Evolutionary conservation across 2,113 vertebrate genomes (phyloP).

Genomic region (Pygoscelis adeliae): DNA sequence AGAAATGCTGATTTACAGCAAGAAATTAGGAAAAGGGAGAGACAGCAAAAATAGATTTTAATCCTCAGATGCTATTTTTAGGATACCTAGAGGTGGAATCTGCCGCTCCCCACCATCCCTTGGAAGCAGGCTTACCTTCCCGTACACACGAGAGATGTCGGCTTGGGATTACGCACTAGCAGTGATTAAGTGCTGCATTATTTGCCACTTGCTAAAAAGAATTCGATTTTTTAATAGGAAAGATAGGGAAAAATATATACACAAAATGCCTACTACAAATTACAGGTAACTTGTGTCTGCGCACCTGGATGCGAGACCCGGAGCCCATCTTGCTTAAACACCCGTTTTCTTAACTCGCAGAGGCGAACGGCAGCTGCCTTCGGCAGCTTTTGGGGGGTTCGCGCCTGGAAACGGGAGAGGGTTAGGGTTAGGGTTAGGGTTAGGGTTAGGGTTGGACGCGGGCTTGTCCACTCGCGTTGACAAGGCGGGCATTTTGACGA

Average conservation of each 20-base stretch:
- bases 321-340: fast-evolving
- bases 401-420: fast-evolving
- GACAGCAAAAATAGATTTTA: background rate
- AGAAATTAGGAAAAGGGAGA: background rate
- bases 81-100: background rate
- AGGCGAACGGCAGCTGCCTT: fast-evolving
- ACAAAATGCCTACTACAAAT: fast-evolving
- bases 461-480: fast-evolving
- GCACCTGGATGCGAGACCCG: fast-evolving
- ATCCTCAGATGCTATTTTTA: background rate
- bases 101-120: background rate
- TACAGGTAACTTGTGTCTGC: fast-evolving
- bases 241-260: fast-evolving
- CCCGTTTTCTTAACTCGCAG: fast-evolving
- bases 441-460: no score
- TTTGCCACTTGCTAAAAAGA: background rate
- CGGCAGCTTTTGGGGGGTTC: background rate
- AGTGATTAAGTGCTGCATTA: background rate
- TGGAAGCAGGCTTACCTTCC: background rate
- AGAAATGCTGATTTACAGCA: background rate
- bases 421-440: no score
- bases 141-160: fast-evolving
- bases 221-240: background rate
- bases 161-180: background rate
- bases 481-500: fast-evolving